phyloP scores from a whole-genome alignment of 2,797 vertebrate genomes.

The Enteromius trimaculatus region DNA sequence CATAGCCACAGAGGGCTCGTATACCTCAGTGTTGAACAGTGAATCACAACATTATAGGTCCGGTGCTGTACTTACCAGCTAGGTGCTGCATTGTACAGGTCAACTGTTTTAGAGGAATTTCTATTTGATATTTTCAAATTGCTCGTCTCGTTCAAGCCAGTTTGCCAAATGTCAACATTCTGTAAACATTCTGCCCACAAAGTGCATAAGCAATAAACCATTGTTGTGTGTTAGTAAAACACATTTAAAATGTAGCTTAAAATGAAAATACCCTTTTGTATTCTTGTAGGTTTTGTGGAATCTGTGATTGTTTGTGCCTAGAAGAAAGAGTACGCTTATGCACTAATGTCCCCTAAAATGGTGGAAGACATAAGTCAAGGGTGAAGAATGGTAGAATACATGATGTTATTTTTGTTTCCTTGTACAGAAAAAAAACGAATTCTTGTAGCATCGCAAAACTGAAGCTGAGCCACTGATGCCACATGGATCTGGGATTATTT shows the following conservation, averaged over 20 bases:
- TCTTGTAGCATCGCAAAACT: too few species aligned
- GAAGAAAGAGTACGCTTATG: too few species aligned
- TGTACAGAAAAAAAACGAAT: too few species aligned
- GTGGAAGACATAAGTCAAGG: too few species aligned
- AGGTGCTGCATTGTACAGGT: neutral
- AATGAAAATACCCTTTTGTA: neutral
- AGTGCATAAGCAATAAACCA: neutral
- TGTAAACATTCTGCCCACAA: neutral
- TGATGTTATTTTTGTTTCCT: too few species aligned
- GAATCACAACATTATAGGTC: conserved; percentile 17
- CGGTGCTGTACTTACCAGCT: conserved; percentile 15
- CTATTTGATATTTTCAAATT: neutral
- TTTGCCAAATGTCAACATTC: neutral
- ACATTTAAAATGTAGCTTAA: neutral
- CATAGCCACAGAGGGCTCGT: conserved; percentile 13
- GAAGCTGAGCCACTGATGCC: too few species aligned
- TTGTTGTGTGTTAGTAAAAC: neutral
- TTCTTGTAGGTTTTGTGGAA: neutral
- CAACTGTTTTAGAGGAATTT: neutral
- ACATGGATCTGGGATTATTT: too few species aligned
- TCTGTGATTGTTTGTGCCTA: too few species aligned
- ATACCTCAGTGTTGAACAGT: neutral
- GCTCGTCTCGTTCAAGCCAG: neutral
- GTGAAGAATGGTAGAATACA: too few species aligned
- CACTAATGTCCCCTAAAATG: too few species aligned